Evolutionary conservation across 1,140 invertebrate species (phyloP).

Genomic region (Solen grandis): DNA sequence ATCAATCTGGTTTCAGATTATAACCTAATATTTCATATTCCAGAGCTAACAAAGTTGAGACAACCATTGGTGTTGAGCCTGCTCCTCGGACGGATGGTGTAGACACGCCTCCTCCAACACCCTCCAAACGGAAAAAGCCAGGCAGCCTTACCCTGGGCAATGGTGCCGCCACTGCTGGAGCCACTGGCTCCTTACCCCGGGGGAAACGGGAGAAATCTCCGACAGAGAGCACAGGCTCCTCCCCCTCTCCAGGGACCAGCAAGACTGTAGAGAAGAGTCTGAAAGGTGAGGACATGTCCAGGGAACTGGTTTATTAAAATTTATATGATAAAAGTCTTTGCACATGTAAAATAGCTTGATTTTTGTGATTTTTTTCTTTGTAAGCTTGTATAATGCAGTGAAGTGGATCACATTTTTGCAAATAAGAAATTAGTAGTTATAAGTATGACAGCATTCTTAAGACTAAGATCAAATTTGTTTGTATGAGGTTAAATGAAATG

Average conservation of each 20-base stretch:
- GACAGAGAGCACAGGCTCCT: slow-evolving; percentile 13
- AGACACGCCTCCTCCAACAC: slow-evolving; percentile 24
- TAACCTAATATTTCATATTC: no score
- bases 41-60: slow-evolving; percentile 52
- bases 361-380: no score
- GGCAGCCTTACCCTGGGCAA: slow-evolving; percentile 36
- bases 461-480: no score
- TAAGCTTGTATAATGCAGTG: no score
- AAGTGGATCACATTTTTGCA: no score
- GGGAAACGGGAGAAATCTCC: slow-evolving; percentile 39
- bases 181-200: slow-evolving; percentile 85
- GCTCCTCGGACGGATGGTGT: slow-evolving; percentile 20
- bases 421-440: background rate
- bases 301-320: background rate
- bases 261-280: slow-evolving; percentile 58
- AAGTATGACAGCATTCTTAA: no score
- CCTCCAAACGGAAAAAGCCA: slow-evolving; percentile 8
- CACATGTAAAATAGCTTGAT: no score
- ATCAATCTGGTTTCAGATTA: no score
- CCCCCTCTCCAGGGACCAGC: slow-evolving; percentile 17
- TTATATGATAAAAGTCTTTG: background rate
- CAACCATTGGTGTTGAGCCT: slow-evolving; percentile 43
- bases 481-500: no score
- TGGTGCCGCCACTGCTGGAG: slow-evolving; percentile 81
- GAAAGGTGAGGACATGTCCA: slow-evolving; percentile 57